Evolutionary conservation across 2,797 vertebrate genomes (phyloP).

Genomic region (Spinibarbus caldwelli): DNA sequence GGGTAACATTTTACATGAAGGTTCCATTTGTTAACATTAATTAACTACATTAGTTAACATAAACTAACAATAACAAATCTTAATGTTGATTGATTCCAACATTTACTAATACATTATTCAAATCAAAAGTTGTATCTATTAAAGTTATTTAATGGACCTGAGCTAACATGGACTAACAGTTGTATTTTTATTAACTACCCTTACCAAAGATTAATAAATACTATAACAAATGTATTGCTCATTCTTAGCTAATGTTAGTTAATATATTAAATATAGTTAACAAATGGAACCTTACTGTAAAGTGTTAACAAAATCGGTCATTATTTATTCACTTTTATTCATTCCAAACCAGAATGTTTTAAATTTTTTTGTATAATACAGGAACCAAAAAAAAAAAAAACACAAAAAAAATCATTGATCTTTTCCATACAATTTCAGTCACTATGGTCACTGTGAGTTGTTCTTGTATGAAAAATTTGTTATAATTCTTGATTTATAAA

Average conservation of each 20-base stretch:
- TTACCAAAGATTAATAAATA: neutral
- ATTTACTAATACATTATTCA: neutral
- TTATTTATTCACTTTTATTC: neutral
- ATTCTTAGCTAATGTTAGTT: neutral
- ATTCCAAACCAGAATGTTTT: neutral
- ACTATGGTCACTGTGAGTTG: no score
- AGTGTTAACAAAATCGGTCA: neutral
- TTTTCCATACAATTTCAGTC: neutral
- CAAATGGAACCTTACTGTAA: neutral
- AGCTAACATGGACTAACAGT: no score
- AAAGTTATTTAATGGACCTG: neutral
- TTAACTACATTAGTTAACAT: neutral
- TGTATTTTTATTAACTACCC: no score
- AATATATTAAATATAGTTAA: neutral
- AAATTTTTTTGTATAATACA: neutral
- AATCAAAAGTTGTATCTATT: neutral
- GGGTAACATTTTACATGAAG: neutral
- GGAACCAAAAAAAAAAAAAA: neutral
- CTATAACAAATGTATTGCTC: neutral
- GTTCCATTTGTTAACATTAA: neutral
- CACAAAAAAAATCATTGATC: neutral
- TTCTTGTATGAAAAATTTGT: neutral
- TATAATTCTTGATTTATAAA: no score
- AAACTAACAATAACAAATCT: neutral
- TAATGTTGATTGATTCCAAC: neutral